Evolutionary conservation across 2,113 vertebrate species (phyloP).

Genomic region (Eonycteris spelaea): DNA sequence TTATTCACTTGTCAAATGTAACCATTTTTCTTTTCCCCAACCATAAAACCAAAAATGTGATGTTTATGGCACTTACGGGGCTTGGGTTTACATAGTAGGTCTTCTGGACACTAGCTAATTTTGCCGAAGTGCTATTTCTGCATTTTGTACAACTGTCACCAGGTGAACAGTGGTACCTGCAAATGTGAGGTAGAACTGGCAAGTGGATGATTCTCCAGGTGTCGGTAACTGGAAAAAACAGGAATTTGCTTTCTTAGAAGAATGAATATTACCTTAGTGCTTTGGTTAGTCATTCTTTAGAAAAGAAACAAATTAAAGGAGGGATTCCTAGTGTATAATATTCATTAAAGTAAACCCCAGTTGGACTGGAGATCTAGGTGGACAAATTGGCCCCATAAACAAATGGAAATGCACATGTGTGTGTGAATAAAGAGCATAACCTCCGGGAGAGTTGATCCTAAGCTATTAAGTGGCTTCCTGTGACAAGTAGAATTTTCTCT

Average conservation of each 20-base stretch:
- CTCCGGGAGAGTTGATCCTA: not conserved
- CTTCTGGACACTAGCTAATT: not conserved
- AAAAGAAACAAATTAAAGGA: not conserved
- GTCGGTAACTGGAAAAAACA: not conserved
- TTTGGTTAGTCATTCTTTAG: not conserved
- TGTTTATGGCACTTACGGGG: not conserved
- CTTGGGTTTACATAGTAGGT: not conserved
- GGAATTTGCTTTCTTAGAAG: not conserved
- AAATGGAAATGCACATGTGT: not conserved
- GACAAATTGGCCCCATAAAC: not conserved
- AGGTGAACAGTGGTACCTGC: not conserved
- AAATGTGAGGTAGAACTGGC: not conserved
- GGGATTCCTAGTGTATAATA: not conserved
- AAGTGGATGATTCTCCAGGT: not conserved
- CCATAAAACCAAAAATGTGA: not conserved
- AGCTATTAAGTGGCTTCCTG: not conserved
- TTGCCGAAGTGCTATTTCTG: not conserved
- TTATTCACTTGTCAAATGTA: not conserved
- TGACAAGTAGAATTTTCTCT: not conserved
- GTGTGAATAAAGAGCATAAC: not conserved
- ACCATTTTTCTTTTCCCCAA: not conserved
- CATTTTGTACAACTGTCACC: not conserved
- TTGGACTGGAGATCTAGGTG: not conserved
- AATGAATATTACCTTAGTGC: not conserved
- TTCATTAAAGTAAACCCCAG: not conserved